Evolutionary conservation across 2,888 invertebrate species (phyloP).

Genomic region (Chrysina gloriosa): DNA sequence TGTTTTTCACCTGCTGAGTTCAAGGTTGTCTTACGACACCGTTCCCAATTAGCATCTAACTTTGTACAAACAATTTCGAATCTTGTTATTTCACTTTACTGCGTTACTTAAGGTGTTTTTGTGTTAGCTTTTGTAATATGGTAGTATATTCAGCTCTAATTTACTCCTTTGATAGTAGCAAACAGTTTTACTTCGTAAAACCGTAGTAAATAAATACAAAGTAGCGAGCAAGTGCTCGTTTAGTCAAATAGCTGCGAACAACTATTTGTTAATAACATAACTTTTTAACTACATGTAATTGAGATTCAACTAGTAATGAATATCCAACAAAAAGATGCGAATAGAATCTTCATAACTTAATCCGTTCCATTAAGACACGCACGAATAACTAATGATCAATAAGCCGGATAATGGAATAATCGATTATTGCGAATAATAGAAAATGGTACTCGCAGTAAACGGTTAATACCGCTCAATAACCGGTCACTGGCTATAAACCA

Average conservation of each 20-base stretch:
- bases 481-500: conserved; percentile 24
- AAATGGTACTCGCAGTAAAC: conserved; percentile 27
- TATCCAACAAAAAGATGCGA: not conserved
- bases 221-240: too few species aligned
- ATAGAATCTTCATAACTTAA: conserved; percentile 17
- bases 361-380: conserved; percentile 24
- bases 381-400: conserved; percentile 36
- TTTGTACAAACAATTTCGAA: conserved; percentile 1
- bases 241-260: too few species aligned
- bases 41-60: conserved; percentile 1
- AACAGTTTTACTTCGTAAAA: too few species aligned
- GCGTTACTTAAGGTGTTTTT: not conserved
- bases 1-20: conserved; percentile 16
- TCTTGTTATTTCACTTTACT: too few species aligned
- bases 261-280: too few species aligned
- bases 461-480: conserved; percentile 35
- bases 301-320: too few species aligned
- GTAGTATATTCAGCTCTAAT: too few species aligned
- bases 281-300: too few species aligned
- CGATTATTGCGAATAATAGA: conserved; percentile 36
- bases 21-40: conserved; percentile 6
- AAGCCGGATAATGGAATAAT: conserved; percentile 36
- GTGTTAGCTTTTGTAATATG: too few species aligned
- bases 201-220: too few species aligned
- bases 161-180: too few species aligned